phyloP scores from a whole-genome alignment of 92 coral and sea anemone species.

The Scolanthus callimorphus region DNA sequence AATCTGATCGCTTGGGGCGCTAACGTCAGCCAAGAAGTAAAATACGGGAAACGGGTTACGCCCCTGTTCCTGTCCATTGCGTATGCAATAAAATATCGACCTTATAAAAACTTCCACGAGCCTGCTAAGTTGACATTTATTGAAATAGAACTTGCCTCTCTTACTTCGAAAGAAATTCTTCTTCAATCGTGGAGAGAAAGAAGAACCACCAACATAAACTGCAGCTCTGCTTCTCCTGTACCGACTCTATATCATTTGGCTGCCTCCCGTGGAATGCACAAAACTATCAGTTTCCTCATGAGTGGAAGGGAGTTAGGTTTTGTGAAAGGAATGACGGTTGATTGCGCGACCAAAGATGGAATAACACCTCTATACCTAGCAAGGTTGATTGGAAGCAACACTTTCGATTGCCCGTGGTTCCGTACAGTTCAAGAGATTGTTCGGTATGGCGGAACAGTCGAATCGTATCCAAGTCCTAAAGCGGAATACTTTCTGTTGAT shows the following conservation, averaged over 20 bases:
- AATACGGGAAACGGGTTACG: conserved; percentile 20
- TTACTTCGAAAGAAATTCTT: conserved; percentile 9
- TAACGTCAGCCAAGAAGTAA: conserved; percentile 9
- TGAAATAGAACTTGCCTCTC: conserved; percentile 23
- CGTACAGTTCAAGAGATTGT: conserved; percentile 3
- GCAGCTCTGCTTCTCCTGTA: not conserved
- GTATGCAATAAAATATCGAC: conserved; percentile 33
- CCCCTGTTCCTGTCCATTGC: conserved; percentile 39
- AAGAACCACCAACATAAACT: conserved; percentile 10
- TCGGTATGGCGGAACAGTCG: conserved; percentile 5
- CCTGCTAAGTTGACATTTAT: conserved; percentile 9
- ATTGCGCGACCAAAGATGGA: conserved; percentile 20
- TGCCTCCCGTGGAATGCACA: conserved; percentile 34
- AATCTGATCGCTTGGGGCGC: conserved; percentile 45
- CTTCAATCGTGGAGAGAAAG: conserved; percentile 1
- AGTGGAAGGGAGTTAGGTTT: not conserved
- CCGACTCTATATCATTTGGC: conserved; percentile 23
- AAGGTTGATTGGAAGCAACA: conserved; percentile 5
- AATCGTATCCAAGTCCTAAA: conserved; percentile 5
- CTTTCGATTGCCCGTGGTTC: conserved; percentile 33
- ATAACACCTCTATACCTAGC: conserved; percentile 28
- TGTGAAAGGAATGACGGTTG: conserved; percentile 10
- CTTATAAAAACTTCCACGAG: conserved; percentile 19
- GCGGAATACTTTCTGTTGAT: conserved; percentile 25
- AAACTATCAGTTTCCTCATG: conserved; percentile 6